These are phyloP conservation scores for Xiphorhynchus elegans DNA, from an alignment of 2,113 vertebrate species.

Conservation along the genomic window DNA sequence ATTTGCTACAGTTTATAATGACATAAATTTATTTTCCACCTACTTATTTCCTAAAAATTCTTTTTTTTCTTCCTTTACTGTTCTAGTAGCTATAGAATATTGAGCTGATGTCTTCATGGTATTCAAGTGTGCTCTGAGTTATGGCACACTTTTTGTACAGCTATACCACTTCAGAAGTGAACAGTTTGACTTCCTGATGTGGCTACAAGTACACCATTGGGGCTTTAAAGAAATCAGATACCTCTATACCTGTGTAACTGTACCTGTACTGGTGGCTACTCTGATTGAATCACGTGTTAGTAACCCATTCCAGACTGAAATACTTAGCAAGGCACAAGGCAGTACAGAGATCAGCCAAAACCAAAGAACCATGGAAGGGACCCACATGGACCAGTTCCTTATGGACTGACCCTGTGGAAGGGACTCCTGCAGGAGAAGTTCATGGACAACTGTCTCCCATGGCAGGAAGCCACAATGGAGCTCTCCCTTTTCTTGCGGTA, in stretches of 20 bases:
- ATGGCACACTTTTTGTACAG: background rate
- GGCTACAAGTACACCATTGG: background rate
- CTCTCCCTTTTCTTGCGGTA: too few relatives aligned
- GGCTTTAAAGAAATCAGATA: background rate
- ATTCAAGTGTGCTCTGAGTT: background rate
- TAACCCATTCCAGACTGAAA: background rate
- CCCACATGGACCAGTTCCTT: too few relatives aligned
- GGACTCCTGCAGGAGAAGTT: too few relatives aligned
- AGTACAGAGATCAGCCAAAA: background rate
- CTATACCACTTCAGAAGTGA: background rate
- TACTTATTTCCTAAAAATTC: background rate
- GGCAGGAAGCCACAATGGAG: too few relatives aligned
- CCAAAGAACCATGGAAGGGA: background rate
- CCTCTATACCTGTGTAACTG: background rate
- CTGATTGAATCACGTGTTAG: accelerated
- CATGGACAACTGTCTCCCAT: too few relatives aligned
- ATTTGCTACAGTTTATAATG: background rate
- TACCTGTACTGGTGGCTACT: background rate
- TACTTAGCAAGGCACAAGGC: background rate
- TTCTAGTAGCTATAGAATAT: background rate
- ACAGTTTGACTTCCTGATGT: background rate
- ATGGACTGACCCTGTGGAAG: too few relatives aligned
- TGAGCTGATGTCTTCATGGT: background rate
- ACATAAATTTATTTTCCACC: background rate
- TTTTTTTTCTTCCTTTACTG: background rate